Conservation (phyloP, 2,113 vertebrate species). For the Anhinga rufa region DNA sequence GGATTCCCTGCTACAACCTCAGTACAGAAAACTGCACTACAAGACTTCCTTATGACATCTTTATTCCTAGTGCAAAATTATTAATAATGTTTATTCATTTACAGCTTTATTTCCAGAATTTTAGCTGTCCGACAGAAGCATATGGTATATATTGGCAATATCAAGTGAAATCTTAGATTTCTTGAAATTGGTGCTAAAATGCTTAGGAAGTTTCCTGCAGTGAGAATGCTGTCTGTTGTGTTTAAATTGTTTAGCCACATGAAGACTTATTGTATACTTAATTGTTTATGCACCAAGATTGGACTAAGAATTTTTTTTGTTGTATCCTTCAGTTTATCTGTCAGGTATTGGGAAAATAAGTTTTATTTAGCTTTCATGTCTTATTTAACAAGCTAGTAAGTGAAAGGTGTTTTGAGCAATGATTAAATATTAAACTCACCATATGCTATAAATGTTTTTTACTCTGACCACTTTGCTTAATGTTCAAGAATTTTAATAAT, state of each 20-base stretch:
- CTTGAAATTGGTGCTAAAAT: background rate
- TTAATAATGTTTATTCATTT: background rate
- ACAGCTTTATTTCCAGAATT: background rate
- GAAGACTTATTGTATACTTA: background rate
- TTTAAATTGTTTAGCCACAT: background rate
- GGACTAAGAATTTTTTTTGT: background rate
- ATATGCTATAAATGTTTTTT: background rate
- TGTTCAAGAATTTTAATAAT: background rate
- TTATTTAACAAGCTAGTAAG: background rate
- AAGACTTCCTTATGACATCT: background rate
- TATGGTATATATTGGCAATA: rapidly evolving
- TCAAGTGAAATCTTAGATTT: background rate
- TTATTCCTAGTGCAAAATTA: background rate
- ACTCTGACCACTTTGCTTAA: background rate
- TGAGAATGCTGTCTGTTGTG: background rate
- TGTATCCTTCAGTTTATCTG: background rate
- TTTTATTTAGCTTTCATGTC: background rate
- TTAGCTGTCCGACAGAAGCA: background rate
- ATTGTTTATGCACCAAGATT: background rate
- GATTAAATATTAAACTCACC: background rate
- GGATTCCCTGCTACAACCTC: background rate
- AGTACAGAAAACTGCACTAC: background rate
- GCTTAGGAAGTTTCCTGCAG: background rate
- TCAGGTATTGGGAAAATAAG: background rate
- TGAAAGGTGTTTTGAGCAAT: background rate